Conservation (phyloP, 1,140 invertebrate genomes). For the Diorhabda carinulata region DNA sequence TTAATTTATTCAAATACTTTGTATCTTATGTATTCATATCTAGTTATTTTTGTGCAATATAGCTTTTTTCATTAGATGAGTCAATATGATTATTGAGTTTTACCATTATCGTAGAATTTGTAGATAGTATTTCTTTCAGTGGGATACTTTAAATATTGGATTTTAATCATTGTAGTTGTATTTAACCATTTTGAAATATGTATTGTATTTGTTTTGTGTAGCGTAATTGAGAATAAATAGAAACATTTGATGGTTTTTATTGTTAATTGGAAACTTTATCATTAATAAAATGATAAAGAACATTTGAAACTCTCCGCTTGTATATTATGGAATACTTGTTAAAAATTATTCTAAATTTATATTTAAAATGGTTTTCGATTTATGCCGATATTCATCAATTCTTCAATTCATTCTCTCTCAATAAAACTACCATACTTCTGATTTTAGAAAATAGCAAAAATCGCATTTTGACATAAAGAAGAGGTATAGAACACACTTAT, state of each 20-base stretch:
- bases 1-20: not conserved
- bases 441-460: too few relatives aligned
- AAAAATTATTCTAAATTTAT: too few relatives aligned
- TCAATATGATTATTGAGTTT: conserved; percentile 11
- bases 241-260: conserved; percentile 3
- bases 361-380: too few relatives aligned
- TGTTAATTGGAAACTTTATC: conserved; percentile 4
- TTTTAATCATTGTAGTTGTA: conserved; percentile 16
- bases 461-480: too few relatives aligned
- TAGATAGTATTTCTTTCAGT: conserved; percentile 15
- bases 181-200: conserved; percentile 18
- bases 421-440: too few relatives aligned
- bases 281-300: not conserved
- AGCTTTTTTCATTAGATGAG: not conserved
- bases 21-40: not conserved
- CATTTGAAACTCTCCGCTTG: too few relatives aligned
- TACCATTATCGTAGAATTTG: conserved; percentile 9
- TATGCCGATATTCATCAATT: too few relatives aligned
- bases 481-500: too few relatives aligned
- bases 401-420: too few relatives aligned
- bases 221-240: conserved; percentile 9
- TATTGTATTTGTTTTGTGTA: conserved; percentile 21
- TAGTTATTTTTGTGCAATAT: conserved; percentile 1
- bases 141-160: conserved; percentile 8
- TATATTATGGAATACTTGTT: too few relatives aligned